A percentile compares a stretch with the other conserved stretches of the same genome.
Evolutionary conservation across 92 coral and sea anemone genomes (phyloP).

Genomic region (Muricea muricata): DNA sequence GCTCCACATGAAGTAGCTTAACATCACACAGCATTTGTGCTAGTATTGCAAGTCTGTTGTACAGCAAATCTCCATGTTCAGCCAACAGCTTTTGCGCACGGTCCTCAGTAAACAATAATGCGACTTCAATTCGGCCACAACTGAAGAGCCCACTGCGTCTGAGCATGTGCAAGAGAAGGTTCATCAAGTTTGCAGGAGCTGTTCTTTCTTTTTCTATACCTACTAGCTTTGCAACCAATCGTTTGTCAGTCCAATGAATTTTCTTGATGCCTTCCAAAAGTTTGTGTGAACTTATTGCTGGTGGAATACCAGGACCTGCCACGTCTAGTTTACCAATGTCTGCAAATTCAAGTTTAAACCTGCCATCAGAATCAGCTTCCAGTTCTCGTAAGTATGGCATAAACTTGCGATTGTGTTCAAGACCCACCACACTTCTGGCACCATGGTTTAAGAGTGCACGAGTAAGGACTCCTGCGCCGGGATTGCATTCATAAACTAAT

Average conservation of each 20-base stretch:
- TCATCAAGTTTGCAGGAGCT: slow-evolving; percentile 73
- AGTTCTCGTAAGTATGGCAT: slow-evolving; percentile 67
- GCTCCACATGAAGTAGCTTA: slow-evolving; percentile 72
- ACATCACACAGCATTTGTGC: slow-evolving; percentile 82
- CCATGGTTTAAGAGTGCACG: slow-evolving; percentile 84
- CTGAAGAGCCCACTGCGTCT: slow-evolving; percentile 81
- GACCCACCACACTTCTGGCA: slow-evolving; percentile 77
- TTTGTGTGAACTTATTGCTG: slow-evolving; percentile 83
- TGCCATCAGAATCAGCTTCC: slow-evolving; percentile 43
- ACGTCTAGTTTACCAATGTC: slow-evolving; percentile 97
- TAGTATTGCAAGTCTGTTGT: slow-evolving; percentile 84
- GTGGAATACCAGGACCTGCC: slow-evolving; percentile 72
- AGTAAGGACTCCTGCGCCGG: slow-evolving; percentile 85
- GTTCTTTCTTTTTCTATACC: slow-evolving; percentile 81
- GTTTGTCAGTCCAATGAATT: slow-evolving; percentile 73
- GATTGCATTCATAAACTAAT: slow-evolving; percentile 74
- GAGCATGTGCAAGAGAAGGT: slow-evolving; percentile 73
- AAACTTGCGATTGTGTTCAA: slow-evolving; percentile 90
- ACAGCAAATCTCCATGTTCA: slow-evolving; percentile 79
- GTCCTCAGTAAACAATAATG: slow-evolving; percentile 80
- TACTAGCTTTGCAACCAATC: slow-evolving; percentile 80
- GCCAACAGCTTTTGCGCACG: slow-evolving; percentile 86
- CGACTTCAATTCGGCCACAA: slow-evolving; percentile 84
- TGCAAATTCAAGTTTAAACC: slow-evolving; percentile 68
- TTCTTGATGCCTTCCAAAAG: slow-evolving; percentile 62